phyloP scores from a whole-genome alignment of 2,888 invertebrate genomes.

The Apoda limacodes region DNA sequence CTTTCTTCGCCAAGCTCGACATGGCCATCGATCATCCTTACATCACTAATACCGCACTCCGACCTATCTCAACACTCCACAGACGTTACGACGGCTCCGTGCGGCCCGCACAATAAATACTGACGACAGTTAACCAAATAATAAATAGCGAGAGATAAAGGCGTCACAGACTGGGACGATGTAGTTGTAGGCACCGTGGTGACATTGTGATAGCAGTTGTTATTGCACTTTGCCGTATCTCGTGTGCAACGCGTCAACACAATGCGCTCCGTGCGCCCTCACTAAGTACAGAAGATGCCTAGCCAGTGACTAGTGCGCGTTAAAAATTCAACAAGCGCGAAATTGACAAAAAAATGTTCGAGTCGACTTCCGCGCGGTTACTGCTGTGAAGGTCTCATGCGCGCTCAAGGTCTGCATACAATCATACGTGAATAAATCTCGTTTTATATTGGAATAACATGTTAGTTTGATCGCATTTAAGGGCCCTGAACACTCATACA shows the following conservation, averaged over 20 bases:
- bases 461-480: slow-evolving; percentile 45
- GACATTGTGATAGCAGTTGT: slow-evolving; percentile 63
- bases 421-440: slow-evolving; percentile 63
- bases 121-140: too few species aligned
- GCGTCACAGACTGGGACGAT: slow-evolving; percentile 43
- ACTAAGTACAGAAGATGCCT: slow-evolving; percentile 33
- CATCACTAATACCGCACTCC: slow-evolving; percentile 50
- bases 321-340: slow-evolving; percentile 56
- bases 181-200: slow-evolving; percentile 46
- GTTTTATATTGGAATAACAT: slow-evolving; percentile 56
- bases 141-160: slow-evolving; percentile 22
- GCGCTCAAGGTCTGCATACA: slow-evolving; percentile 66
- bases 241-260: slow-evolving; percentile 32
- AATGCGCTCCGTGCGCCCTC: slow-evolving; percentile 33
- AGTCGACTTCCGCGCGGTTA: slow-evolving; percentile 68
- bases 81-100: slow-evolving; percentile 23
- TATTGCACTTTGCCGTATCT: slow-evolving; percentile 53
- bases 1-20: slow-evolving; percentile 82
- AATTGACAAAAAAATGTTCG: slow-evolving; percentile 61
- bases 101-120: slow-evolving; percentile 33
- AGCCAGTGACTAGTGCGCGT: slow-evolving; percentile 60
- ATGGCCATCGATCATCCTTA: slow-evolving; percentile 62
- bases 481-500: too few species aligned
- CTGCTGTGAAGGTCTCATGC: slow-evolving; percentile 64
- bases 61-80: slow-evolving; percentile 21